A percentile compares a stretch with the other conserved stretches of the same genome.
Conservation (phyloP, 2,797 vertebrate genomes). For the Chaetodon trifasciatus region DNA sequence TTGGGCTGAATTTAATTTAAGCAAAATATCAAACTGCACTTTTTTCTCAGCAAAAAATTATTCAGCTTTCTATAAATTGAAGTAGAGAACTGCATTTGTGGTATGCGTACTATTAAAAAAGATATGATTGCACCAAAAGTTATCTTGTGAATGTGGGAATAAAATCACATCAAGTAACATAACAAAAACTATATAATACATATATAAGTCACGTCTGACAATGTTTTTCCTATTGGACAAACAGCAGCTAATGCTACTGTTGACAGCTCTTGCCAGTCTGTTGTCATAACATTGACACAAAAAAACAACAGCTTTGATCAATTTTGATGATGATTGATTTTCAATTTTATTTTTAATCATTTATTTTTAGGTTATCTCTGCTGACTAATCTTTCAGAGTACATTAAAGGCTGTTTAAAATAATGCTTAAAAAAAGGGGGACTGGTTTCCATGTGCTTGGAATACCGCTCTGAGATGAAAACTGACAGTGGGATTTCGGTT, state of each 20-base stretch:
- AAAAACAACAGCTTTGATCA: no score
- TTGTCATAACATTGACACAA: no score
- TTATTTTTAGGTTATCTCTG: no score
- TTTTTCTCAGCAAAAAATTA: not conserved
- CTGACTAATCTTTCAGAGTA: no score
- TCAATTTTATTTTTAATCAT: no score
- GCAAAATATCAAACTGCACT: not conserved
- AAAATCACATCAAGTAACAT: not conserved
- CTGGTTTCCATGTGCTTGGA: constrained; percentile 1
- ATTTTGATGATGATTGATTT: no score
- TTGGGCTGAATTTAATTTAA: not conserved
- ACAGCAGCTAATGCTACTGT: no score
- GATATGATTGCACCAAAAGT: not conserved
- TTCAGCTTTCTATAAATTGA: not conserved
- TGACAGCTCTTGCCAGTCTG: no score
- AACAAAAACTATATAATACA: not conserved
- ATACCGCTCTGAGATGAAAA: constrained; percentile 35
- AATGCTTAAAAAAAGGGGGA: constrained; percentile 6
- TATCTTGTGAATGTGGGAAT: not conserved
- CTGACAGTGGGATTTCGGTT: constrained; percentile 44
- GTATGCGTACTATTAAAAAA: not conserved
- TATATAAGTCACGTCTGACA: no score
- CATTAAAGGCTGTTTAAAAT: no score
- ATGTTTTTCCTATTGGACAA: no score
- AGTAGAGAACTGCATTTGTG: not conserved